These are phyloP conservation scores for Microcebus griseorufus DNA, from an alignment of 2,113 vertebrate genomes.

Conservation along the genomic window DNA sequence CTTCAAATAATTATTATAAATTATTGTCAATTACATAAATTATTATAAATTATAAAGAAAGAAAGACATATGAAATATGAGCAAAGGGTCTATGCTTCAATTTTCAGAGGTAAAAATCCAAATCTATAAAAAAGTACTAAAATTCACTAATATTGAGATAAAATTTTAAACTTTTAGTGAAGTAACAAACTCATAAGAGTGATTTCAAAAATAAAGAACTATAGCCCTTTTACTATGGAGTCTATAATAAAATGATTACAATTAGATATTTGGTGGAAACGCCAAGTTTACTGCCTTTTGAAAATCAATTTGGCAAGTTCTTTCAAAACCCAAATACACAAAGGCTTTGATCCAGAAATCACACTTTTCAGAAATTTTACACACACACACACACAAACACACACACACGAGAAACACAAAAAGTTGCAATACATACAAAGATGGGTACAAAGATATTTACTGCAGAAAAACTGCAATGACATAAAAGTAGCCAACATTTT, in stretches of 20 bases:
- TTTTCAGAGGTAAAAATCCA: not conserved
- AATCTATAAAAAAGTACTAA: not conserved
- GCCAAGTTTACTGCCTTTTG: not conserved
- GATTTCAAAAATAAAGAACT: not conserved
- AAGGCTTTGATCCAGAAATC: not conserved
- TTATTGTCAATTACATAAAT: too few relatives aligned
- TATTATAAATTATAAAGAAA: too few relatives aligned
- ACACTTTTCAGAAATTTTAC: not conserved
- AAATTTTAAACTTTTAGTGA: not conserved
- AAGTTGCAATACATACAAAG: not conserved
- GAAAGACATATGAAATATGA: not conserved
- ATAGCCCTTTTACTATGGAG: not conserved
- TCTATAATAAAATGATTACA: not conserved
- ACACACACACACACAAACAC: too few relatives aligned
- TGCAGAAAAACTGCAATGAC: not conserved
- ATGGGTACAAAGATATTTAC: not conserved
- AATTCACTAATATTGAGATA: not conserved
- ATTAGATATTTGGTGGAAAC: not conserved
- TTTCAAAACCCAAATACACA: not conserved
- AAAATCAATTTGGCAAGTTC: conserved; percentile 14
- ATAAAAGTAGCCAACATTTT: not conserved
- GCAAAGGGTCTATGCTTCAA: too few relatives aligned
- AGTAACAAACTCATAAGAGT: not conserved
- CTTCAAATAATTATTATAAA: not conserved
- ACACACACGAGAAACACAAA: not conserved